Conservation (phyloP, 92 coral and sea anemone genomes). For the Anthopleura xanthogrammica region DNA sequence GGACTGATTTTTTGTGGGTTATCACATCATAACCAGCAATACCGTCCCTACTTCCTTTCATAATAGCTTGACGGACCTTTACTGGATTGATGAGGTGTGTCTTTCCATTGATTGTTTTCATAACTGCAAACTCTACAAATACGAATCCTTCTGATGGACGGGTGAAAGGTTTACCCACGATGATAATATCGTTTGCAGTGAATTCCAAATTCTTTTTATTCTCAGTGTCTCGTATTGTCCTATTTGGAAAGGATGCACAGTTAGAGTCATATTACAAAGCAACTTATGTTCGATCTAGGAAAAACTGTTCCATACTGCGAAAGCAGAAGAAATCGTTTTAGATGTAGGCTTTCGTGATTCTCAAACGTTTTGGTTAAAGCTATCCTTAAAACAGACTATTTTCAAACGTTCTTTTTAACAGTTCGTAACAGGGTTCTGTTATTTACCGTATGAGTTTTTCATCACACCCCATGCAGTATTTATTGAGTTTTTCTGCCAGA, state of each 20-base stretch:
- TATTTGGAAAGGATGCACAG: neutral
- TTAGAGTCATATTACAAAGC: too few species aligned
- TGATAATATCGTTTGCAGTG: slow-evolving; percentile 24
- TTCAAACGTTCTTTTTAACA: neutral
- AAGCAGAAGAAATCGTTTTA: too few species aligned
- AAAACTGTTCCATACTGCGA: too few species aligned
- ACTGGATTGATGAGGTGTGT: neutral
- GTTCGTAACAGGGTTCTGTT: neutral
- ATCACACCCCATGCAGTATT: slow-evolving; percentile 10
- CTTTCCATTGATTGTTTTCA: slow-evolving; percentile 18
- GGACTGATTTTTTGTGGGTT: neutral
- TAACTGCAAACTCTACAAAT: slow-evolving; percentile 33
- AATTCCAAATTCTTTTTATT: neutral
- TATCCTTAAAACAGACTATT: neutral
- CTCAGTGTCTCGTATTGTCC: slow-evolving; percentile 14
- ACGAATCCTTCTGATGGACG: slow-evolving; percentile 27
- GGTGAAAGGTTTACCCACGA: neutral
- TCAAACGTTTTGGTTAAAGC: too few species aligned
- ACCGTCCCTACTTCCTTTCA: slow-evolving; percentile 9
- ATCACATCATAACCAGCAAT: slow-evolving; percentile 28
- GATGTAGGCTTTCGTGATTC: too few species aligned
- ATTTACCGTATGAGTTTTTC: slow-evolving; percentile 9
- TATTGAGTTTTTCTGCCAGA: slow-evolving; percentile 24
- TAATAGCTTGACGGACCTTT: slow-evolving; percentile 8
- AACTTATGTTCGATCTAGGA: too few species aligned